Evolutionary conservation across 1,140 invertebrate species (phyloP).

Genomic region (Teleogryllus occipitalis): DNA sequence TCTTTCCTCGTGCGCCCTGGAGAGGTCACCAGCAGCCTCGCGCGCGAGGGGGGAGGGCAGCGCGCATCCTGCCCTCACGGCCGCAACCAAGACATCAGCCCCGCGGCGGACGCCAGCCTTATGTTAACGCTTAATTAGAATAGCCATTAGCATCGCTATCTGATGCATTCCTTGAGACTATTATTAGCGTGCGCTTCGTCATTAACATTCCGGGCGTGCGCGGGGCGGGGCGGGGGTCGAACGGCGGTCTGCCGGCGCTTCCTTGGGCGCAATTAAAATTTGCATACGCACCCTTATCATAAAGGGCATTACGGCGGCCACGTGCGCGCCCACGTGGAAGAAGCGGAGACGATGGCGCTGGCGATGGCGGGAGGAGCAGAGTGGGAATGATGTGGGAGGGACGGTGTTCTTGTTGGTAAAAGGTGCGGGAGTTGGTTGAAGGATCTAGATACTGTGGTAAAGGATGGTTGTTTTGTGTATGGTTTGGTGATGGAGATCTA

Average conservation of each 20-base stretch:
- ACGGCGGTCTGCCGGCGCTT: background rate
- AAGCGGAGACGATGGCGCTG: background rate
- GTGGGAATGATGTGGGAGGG: too few relatives aligned
- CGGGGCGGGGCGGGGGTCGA: background rate
- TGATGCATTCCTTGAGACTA: background rate
- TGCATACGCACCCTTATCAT: background rate
- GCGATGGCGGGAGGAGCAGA: background rate
- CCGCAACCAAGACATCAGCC: background rate
- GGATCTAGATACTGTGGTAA: too few relatives aligned
- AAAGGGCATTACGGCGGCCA: background rate
- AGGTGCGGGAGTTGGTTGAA: too few relatives aligned
- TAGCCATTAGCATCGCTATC: background rate
- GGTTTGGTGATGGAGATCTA: too few relatives aligned
- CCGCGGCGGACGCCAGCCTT: background rate
- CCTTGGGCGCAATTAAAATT: background rate
- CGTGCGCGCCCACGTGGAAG: background rate
- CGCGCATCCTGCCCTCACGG: background rate
- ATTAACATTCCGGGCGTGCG: background rate
- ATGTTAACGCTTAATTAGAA: conserved; percentile 1
- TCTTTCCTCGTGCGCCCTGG: too few relatives aligned
- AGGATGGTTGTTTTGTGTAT: too few relatives aligned
- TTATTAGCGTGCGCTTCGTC: background rate
- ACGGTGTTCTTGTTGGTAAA: too few relatives aligned
- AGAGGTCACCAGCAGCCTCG: too few relatives aligned
- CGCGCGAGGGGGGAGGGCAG: too few relatives aligned